Evolutionary conservation across 2,113 vertebrate genomes (phyloP), one percentile per base, ranked within the genome.

Genomic region (Loxodonta africana): DNA sequence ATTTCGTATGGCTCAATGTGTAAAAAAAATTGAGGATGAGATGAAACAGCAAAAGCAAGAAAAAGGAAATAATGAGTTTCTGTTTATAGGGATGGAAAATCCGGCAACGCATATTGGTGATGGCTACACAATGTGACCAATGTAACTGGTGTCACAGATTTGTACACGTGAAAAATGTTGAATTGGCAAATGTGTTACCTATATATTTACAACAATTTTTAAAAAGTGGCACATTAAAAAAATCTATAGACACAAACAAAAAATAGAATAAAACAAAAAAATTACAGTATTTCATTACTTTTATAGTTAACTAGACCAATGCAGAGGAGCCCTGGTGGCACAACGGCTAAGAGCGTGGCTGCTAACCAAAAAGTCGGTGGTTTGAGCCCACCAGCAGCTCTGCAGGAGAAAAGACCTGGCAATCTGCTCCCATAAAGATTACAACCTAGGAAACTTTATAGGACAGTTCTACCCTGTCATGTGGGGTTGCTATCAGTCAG

Each of bases 1-100:
- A 84, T 74, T 94, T 87, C 53, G 88, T 15, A 60, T 74, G 23
- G 28, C 57, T 94, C 67, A 93, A 48, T 30, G 15, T 41, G 80
- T 89, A 95, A 94, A 95, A 91, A 25, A 86, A 67, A 95, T 3
- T 69, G 69, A 91, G 41, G 14, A 92, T 14, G 69, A 62, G 23
- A 71, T 46, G 15, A 82, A 92, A 90, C 12, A 92, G 51, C 6
- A 97, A 12, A 95, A 97, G 80, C 1, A 37, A 82, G 57, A 74
- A 20, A 74, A 41, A 37, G 37, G 37, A 41, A 74, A 41, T 18
- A 74, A 2, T 37, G 71, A 73, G 18, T 37, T 73, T 73, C 33
- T 73, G n/a, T 21, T 74, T 74, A 74, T 10, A 74, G 21, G 37
- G 20, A 41, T 41, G 73, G 41, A 41, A 41, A 20, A 74, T 20